These are phyloP conservation scores for Drepana arcuata DNA, from an alignment of 1,140 invertebrate genomes.

Conservation along the genomic window DNA sequence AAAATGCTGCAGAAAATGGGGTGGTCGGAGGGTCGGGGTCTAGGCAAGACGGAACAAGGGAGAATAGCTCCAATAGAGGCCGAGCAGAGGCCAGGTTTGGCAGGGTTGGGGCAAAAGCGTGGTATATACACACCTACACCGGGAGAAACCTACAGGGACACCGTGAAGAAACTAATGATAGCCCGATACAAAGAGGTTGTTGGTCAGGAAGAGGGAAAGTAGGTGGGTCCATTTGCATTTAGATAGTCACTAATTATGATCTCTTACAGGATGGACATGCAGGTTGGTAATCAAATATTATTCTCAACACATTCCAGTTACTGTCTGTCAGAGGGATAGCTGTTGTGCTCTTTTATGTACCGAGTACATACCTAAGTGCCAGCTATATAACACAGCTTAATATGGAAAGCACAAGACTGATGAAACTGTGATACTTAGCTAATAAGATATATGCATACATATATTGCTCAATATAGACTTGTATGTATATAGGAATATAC, in stretches of 20 bases:
- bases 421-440: too few species aligned
- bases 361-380: too few species aligned
- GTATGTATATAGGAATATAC: too few species aligned
- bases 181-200: conserved; percentile 85
- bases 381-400: too few species aligned
- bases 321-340: too few species aligned
- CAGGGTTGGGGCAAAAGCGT: conserved; percentile 82
- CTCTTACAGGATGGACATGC: conserved; percentile 35
- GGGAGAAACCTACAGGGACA: conserved; percentile 91
- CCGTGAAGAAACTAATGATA: conserved; percentile 93
- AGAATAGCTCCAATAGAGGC: conserved; percentile 92
- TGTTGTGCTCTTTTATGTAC: too few species aligned
- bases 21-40: conserved; percentile 95
- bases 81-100: conserved; percentile 74
- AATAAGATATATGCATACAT: too few species aligned
- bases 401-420: too few species aligned
- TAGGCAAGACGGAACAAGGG: conserved; percentile 95
- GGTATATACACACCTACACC: conserved; percentile 82
- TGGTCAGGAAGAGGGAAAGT: conserved; percentile 63
- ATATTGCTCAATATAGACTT: too few species aligned
- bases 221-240: conserved; percentile 43
- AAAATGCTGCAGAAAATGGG: conserved; percentile 98
- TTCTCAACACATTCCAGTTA: too few species aligned
- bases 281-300: too few species aligned
- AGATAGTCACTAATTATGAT: conserved; percentile 17